Base-by-base conservation (phyloP, 2,888 invertebrate genomes). In the Agrotis ipsilon region DNA sequence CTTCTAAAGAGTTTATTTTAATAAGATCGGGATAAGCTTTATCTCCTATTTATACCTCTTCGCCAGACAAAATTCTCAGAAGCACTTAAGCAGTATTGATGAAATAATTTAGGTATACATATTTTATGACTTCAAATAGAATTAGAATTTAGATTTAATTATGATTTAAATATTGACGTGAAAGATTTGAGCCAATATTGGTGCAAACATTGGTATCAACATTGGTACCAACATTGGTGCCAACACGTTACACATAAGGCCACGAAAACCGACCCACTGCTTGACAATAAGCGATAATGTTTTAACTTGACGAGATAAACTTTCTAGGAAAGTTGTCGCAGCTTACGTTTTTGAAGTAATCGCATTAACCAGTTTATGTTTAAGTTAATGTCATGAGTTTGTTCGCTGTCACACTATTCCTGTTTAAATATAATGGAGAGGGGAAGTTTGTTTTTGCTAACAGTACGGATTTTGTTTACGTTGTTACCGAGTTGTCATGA, bases 311-410 rank as follows among this genome's bases (percentile, higher is more conserved):
- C 74, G 74, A 78, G 75, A 79, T 83, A 79, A 82, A 84, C 75
- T 85, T 80, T 57, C 68, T 60, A 43, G 46, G 54, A 69, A 75
- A 81, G 68, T 83, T 83, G n/a, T 21, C 27, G 18, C 6, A 39
- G 70, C 75, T 75, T 84, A 86, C 82, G 81, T 84, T 86, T 85
- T 80, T 77, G 85, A 81, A 86, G 85, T 85, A 84, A 86, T 81
- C 75, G 72, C 72, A 60, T 80, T 75, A 58, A 73, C 72, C 60
- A 69, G 66, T 72, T 74, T 76, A 82, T 80, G 85, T 78, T 82
- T 63, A 78, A 80, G 59, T 75, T 84, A 71, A 77, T 85, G 80
- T 73, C 66, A 75, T 46, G 82, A 84, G 80, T 80, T 80, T 69
- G 70, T 74, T 48, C 49, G 63, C 73, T 84, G 82, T 86, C 78